A percentile compares a stretch with the other conserved stretches of the same genome.
phyloP scores from a whole-genome alignment of 2,113 vertebrate genomes.

The Nyctereutes procyonoides region DNA sequence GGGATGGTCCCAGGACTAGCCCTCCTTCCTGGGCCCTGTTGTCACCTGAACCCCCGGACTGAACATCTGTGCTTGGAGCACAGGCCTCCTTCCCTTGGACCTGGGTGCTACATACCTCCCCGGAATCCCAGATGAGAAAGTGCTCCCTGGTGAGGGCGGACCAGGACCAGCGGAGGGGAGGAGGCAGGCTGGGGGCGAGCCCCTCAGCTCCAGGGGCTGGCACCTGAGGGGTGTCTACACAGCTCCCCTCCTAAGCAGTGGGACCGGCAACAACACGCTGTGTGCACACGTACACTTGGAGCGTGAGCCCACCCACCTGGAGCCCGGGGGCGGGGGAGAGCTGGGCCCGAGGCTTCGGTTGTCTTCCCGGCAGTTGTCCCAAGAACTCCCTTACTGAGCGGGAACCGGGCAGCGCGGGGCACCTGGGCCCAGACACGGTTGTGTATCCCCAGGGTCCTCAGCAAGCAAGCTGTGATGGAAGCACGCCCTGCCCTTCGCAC shows the following conservation, averaged over 20 bases:
- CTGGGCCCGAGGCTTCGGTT: neutral
- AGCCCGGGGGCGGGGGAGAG: neutral
- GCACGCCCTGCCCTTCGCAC: neutral
- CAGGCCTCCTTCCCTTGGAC: neutral
- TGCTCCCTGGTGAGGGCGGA: neutral
- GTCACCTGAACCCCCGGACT: neutral
- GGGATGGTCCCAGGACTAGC: neutral
- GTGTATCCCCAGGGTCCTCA: accelerated
- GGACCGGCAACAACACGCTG: neutral
- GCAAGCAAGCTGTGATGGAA: neutral
- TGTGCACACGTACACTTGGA: accelerated
- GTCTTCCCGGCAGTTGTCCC: neutral
- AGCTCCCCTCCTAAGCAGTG: neutral
- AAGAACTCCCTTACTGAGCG: no score
- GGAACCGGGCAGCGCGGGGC: no score
- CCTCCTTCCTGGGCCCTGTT: neutral
- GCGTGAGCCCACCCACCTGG: accelerated
- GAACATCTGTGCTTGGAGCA: neutral
- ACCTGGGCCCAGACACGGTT: neutral
- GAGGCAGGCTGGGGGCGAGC: neutral
- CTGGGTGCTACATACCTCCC: neutral
- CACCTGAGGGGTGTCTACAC: neutral
- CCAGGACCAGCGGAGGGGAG: accelerated
- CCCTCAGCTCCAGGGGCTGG: neutral
- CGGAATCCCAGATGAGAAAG: neutral